phyloP scores from a whole-genome alignment of 1,140 invertebrate species.

The Dreissena polymorpha region DNA sequence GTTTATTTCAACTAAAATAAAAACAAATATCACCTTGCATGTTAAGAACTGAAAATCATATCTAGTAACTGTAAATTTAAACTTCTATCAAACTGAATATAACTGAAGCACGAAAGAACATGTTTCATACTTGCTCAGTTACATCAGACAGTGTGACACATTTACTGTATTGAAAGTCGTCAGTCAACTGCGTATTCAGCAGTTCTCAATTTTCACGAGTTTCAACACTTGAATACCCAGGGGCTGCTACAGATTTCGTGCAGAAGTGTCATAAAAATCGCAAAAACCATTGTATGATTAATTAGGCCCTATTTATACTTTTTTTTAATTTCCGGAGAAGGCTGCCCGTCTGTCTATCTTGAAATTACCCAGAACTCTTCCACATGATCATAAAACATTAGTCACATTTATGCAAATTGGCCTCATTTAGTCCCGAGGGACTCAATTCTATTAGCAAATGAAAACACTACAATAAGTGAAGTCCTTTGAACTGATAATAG shows the following conservation, averaged over 20 bases:
- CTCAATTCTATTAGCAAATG: constrained; percentile 53
- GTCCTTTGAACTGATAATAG: constrained; percentile 42
- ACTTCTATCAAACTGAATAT: no score
- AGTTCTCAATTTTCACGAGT: no score
- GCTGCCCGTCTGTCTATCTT: not conserved
- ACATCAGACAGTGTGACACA: no score
- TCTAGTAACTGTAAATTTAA: no score
- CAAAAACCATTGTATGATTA: constrained; percentile 49
- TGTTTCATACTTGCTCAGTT: no score
- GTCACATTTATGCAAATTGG: constrained; percentile 55
- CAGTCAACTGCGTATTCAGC: no score
- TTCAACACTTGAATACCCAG: no score
- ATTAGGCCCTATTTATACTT: constrained; percentile 50
- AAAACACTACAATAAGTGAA: constrained; percentile 34
- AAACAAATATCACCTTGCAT: no score
- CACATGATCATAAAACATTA: constrained; percentile 27
- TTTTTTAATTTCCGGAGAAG: constrained; percentile 51
- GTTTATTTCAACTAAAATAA: no score
- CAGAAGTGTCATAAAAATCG: constrained; percentile 42
- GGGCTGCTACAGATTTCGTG: constrained; percentile 9
- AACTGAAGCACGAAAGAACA: no score
- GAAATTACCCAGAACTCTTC: not conserved
- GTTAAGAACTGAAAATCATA: no score
- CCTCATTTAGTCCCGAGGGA: constrained; percentile 19
- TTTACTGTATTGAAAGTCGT: no score